A percentile compares a stretch with the other conserved stretches of the same genome.
Conservation (phyloP, 2,113 vertebrate species). For the Actinemys pallida region DNA sequence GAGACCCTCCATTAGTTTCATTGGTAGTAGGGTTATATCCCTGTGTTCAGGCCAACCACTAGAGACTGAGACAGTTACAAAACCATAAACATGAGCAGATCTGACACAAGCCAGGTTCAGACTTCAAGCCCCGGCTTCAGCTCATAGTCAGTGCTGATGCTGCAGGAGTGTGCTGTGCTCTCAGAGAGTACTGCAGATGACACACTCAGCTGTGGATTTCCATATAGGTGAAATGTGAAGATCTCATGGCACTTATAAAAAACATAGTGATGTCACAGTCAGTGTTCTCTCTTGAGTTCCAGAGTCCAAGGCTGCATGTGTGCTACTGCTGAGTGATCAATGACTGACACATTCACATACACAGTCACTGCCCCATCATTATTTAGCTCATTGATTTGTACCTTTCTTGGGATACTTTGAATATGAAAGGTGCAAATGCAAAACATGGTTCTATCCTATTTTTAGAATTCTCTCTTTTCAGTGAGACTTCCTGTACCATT, state of each 20-base stretch:
- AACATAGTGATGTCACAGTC: background rate
- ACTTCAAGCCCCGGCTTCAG: background rate
- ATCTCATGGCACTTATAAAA: background rate
- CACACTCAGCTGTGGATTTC: background rate
- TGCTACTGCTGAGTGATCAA: background rate
- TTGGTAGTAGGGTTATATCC: background rate
- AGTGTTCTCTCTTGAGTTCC: background rate
- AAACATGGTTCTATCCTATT: background rate
- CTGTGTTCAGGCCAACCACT: background rate
- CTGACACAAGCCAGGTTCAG: background rate
- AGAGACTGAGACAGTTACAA: background rate
- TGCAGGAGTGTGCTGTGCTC: background rate
- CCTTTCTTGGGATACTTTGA: background rate
- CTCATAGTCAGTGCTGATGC: background rate
- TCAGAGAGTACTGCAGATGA: background rate
- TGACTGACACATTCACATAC: background rate
- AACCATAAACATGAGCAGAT: rapidly evolving
- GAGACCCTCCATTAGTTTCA: background rate
- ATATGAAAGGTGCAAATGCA: background rate
- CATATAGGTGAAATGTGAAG: background rate
- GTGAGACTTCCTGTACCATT: background rate
- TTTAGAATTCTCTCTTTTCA: background rate
- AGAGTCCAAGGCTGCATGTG: background rate
- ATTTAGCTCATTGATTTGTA: background rate
- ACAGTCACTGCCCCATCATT: background rate